Base-by-base conservation (phyloP, 2,888 invertebrate species). In the Charanyca ferruginea region DNA sequence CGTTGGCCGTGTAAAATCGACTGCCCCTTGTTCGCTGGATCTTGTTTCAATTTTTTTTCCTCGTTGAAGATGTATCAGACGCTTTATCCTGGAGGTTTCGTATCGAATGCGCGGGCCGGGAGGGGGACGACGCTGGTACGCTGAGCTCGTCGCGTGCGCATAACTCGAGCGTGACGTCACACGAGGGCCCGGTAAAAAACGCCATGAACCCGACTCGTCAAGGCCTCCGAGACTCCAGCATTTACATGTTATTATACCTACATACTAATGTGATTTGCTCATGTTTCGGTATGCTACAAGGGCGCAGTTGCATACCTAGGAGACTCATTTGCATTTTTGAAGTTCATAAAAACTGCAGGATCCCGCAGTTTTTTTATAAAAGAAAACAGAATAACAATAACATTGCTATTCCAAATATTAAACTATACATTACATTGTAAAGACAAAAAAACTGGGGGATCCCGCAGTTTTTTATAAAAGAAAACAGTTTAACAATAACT, bases 121-220 rank as follows among this genome's bases (percentile, higher is more conserved):
- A 65, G 63, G 72, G 65, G 25, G n/a, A 68, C 74, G 73, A 73
- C 57, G 78, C 53, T 73, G 73, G 79, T 69, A 69, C 73, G 51
- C 80, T 80, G 83, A 81, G 83, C 80, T 80, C 83, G 84, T 80
- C 89, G 91, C 92, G 90, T 89, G 91, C 93, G 91, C 95, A 95
- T 95, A 93, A 85, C 94, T 93, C 81, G 79, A 83, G 80, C 85
- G 85, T 94, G 94, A 93, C 94, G 95, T 95, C 95, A 95, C 88
- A 90, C 87, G 83, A 87, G 86, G 89, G 87, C 88, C 85, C 87
- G 85, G 87, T 89, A 91, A 93, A 93, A 93, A 94, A 92, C 89
- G 85, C 91, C 91, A 85, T 94, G 93, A 94, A 94, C 94, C 90
- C 91, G 85, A 80, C 84, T 86, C 91, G 89, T 91, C 94, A 94